Base-by-base conservation (phyloP, 92 coral and sea anemone genomes). In the Meandrina meandrites region DNA sequence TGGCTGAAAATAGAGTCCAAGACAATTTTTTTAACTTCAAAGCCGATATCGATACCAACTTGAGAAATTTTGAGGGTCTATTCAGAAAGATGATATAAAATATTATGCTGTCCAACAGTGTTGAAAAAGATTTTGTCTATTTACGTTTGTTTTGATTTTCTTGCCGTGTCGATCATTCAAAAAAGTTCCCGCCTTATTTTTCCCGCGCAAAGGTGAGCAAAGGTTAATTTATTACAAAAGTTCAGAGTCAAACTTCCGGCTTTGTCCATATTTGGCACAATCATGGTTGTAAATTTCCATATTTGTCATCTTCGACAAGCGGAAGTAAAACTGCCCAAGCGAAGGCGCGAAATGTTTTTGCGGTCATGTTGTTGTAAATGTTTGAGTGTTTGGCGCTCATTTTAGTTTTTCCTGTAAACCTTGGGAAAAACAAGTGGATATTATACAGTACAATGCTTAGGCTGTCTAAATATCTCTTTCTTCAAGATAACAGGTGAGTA, bases 311-410 rank as follows among this genome's bases (percentile, higher is more conserved):
- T 18, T 17, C 47, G 13, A 18, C 22, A 62, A 66, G 37, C 76
- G 88, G 88, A 85, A 85, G 67, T 76, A 30, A 47, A 75, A 1
- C 1, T 62, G 36, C 15, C 1, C 53, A 7, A 34, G 82, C 75
- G 24, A 81, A 67, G 85, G 85, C 85, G 85, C 85, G 85, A 81
- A 81, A 81, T 42, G 77, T 42, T 64, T 31, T n/a, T 37, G 22
- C 24, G 71, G 72, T 34, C 54, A 34, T 56, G 68, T 36, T 30
- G 51, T 48, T 50, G 69, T 53, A 53, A 58, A 76, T 77, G 12
- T 12, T 24, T 19, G 40, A 77, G 57, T 47, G 14, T 77, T 74
- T 85, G 88, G 53, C 83, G 88, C 50, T 47, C 32, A 24, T 62
- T 77, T 78, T 14, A 31, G 79, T 71, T 73, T 72, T 73, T 10